Evolutionary conservation across 1,140 invertebrate genomes (phyloP).

Genomic region (Solen grandis): DNA sequence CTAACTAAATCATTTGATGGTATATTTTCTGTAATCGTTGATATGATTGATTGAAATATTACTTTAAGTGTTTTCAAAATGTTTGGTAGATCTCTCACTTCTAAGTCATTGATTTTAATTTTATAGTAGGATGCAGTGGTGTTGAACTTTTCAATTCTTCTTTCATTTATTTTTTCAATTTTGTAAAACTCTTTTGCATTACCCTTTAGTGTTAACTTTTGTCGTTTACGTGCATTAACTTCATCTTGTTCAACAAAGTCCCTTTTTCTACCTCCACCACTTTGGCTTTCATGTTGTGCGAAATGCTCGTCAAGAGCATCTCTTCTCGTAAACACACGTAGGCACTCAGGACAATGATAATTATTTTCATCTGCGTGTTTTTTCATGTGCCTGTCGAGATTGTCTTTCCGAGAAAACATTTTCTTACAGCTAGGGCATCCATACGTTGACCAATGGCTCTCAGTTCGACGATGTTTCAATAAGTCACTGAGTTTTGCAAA

Average conservation of each 20-base stretch:
- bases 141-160: constrained; percentile 20
- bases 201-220: not conserved
- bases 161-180: constrained; percentile 15
- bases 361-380: constrained; percentile 10
- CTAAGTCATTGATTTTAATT: constrained; percentile 7
- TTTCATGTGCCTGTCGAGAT: constrained; percentile 17
- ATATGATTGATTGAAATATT: constrained; percentile 1
- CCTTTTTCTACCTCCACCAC: not conserved
- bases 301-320: not conserved
- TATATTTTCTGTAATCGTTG: not conserved
- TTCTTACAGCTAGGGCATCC: constrained; percentile 26
- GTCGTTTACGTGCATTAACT: not conserved
- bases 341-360: constrained; percentile 23
- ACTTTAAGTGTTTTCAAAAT: constrained; percentile 22
- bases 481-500: constrained; percentile 6
- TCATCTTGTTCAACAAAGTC: not conserved
- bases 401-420: constrained; percentile 19
- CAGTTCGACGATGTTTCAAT: constrained; percentile 16
- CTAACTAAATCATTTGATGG: constrained; percentile 2
- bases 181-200: not conserved
- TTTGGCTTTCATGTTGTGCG: not conserved
- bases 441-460: constrained; percentile 32
- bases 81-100: constrained; percentile 13
- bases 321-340: constrained; percentile 6
- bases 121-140: constrained; percentile 2